phyloP scores from a whole-genome alignment of 2,113 vertebrate genomes.

The Misgurnus anguillicaudatus region DNA sequence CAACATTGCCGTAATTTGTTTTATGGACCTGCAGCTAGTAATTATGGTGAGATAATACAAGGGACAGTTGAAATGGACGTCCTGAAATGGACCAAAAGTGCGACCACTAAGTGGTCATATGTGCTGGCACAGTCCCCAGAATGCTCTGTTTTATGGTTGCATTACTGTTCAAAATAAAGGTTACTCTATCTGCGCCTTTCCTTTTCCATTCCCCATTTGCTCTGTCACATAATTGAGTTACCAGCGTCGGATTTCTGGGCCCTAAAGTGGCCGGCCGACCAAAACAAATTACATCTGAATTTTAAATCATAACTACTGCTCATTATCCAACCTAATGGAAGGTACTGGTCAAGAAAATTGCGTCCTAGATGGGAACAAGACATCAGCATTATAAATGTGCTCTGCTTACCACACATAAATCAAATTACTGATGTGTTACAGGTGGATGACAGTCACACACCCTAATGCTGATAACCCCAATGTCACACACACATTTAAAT shows the following conservation, averaged over 20 bases:
- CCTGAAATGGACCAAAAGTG: constrained; percentile 50
- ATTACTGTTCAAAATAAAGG: constrained; percentile 53
- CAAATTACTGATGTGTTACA: neutral
- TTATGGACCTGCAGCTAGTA: constrained; percentile 57
- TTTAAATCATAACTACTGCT: constrained; percentile 52
- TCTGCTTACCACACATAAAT: neutral
- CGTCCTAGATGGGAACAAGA: neutral
- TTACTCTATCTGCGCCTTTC: constrained; percentile 49
- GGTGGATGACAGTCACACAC: neutral
- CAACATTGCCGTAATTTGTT: constrained; percentile 66
- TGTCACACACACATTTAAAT: neutral
- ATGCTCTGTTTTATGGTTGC: constrained; percentile 53
- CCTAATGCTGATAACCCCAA: neutral
- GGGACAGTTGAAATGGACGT: constrained; percentile 50
- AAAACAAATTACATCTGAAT: constrained; percentile 57
- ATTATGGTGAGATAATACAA: constrained; percentile 63
- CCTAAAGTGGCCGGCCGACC: constrained; percentile 44
- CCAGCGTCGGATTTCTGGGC: constrained; percentile 60
- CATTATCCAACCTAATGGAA: constrained; percentile 52
- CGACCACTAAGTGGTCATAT: constrained; percentile 51
- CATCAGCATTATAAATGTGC: neutral
- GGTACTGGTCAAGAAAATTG: neutral
- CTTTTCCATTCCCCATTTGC: constrained; percentile 46
- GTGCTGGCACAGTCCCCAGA: constrained; percentile 27
- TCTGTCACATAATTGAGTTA: constrained; percentile 60